Percentiles rank a stretch among this genome's conserved stretches.
phyloP scores from a whole-genome alignment of 2,888 invertebrate species.

The Oithona nana region DNA sequence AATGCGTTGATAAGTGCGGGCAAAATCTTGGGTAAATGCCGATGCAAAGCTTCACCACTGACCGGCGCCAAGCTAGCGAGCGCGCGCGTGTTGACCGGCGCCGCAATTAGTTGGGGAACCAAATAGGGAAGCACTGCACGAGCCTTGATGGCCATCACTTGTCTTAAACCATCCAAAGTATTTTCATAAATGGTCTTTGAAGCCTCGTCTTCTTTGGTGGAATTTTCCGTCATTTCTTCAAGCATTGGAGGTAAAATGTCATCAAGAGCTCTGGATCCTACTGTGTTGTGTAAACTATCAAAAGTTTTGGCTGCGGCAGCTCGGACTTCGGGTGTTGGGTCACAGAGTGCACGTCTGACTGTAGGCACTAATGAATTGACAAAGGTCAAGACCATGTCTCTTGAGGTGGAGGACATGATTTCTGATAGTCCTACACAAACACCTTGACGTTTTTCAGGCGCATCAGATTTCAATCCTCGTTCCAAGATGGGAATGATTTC shows the following conservation, averaged over 20 bases:
- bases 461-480: constrained; percentile 69
- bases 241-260: constrained; percentile 88
- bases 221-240: constrained; percentile 40
- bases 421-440: constrained; percentile 95
- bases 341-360: constrained; percentile 77
- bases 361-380: constrained; percentile 76
- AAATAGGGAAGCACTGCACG: constrained; percentile 86
- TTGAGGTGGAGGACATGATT: constrained; percentile 89
- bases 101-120: constrained; percentile 74
- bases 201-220: background rate
- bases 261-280: constrained; percentile 79
- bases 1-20: constrained; percentile 67
- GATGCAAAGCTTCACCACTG: constrained; percentile 75
- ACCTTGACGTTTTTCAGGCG: constrained; percentile 87
- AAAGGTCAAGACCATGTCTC: constrained; percentile 78
- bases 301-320: constrained; percentile 91
- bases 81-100: constrained; percentile 79
- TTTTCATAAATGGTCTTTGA: constrained; percentile 41
- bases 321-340: constrained; percentile 73
- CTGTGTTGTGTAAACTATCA: constrained; percentile 81
- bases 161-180: constrained; percentile 81
- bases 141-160: constrained; percentile 92
- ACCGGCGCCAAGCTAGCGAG: constrained; percentile 82
- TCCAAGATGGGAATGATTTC: constrained; percentile 96
- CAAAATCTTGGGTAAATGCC: constrained; percentile 73